Conservation (phyloP, 2,888 invertebrate genomes). For the Lasioglossum villosulum region DNA sequence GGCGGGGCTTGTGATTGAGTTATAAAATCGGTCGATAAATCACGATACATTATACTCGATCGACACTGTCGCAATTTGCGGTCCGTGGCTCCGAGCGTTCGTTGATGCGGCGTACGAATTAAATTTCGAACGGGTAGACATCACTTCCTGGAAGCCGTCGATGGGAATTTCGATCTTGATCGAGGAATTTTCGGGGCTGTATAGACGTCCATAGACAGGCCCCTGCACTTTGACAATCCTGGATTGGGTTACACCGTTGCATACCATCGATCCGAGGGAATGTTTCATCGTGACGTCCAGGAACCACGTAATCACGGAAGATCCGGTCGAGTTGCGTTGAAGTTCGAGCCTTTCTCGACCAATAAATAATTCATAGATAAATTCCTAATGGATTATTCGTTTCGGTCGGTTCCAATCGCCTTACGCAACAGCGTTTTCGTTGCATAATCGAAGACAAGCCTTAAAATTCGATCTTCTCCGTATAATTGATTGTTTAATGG, state of each 20-base stretch:
- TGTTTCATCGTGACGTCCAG: not conserved
- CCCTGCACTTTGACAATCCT: constrained; percentile 45
- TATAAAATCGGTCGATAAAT: not conserved
- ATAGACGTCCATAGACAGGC: constrained; percentile 45
- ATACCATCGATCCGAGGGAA: constrained; percentile 45
- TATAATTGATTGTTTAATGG: not conserved
- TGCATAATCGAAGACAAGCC: too few relatives aligned
- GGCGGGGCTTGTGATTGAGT: constrained; percentile 1
- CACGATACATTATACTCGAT: not conserved
- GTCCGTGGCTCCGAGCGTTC: constrained; percentile 9
- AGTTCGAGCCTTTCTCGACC: not conserved
- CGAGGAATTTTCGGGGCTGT: constrained; percentile 62
- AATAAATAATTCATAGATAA: constrained; percentile 35
- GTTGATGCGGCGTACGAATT: constrained; percentile 27
- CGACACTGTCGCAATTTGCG: constrained; percentile 50
- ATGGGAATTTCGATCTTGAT: constrained; percentile 51
- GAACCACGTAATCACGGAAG: constrained; percentile 6
- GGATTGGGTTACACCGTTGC: constrained; percentile 68
- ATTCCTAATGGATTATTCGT: not conserved
- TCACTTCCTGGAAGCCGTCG: constrained; percentile 63
- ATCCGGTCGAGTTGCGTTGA: not conserved
- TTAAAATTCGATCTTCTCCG: not conserved
- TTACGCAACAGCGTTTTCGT: not conserved
- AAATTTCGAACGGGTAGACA: constrained; percentile 51
- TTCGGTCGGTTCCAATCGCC: not conserved